Base-by-base conservation (phyloP, 2,888 invertebrate species). In the Thecocarcelia acutangulata region DNA sequence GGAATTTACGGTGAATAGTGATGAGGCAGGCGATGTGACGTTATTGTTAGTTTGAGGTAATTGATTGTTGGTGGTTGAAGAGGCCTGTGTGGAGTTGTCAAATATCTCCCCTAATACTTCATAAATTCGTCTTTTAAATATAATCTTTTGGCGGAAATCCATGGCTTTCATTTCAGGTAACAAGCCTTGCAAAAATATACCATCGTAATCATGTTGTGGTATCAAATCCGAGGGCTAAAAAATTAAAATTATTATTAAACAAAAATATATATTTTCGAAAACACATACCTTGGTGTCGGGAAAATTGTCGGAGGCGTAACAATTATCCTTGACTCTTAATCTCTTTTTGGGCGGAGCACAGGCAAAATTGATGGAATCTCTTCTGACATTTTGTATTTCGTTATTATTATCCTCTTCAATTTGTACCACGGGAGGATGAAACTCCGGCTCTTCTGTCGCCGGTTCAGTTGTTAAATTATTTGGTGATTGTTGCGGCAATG, bases 151-250 rank as follows among this genome's bases (percentile, higher is more conserved):
- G 11, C 87, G 86, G 17, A 88, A 87, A 68, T 88, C 87, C 90
- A 90, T 90, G 11, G 85, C 85, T 21, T 87, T 86, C 86, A 90
- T 89, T 83, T 90, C 89, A 59, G 89, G 89, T 9, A 88, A 85
- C 3, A 90, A 73, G 6, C 88, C 87, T 79, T 88, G 87, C 21
- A 89, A 83, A 21, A 89, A 89, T n/a, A 86, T 85, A 19, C 86
- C 86, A 84, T 89, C 89, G 15, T 85, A 88, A 33, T 89, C 87
- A 12, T 85, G 64, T 50, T 81, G 85, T 0, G 83, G 61, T 1
- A 68, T 1, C 19, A 80, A 13, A 0, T 80, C 79, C 8, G 42
- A 1, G 6, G 80, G 80, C 83, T 83, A 33, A 33, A 12, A 0
- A 56, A 40, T 12, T 2, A 48, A 24, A 46, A 33, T 33, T 33